Conservation (phyloP, 2,113 vertebrate genomes). For the Gymnogyps californianus region DNA sequence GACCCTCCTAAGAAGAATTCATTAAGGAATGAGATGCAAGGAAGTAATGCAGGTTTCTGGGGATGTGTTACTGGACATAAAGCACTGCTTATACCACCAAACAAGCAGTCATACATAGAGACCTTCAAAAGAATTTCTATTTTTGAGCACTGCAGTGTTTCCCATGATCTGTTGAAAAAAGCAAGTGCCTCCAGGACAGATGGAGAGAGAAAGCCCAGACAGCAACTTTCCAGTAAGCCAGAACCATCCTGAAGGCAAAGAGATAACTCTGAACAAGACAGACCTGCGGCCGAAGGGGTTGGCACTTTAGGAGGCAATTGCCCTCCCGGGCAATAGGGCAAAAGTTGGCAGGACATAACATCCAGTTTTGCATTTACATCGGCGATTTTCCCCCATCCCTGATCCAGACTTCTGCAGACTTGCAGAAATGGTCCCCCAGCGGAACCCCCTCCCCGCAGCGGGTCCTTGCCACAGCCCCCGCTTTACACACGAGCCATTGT, state of each 20-base stretch:
- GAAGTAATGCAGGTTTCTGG: neutral
- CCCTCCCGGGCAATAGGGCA: neutral
- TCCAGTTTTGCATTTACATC: neutral
- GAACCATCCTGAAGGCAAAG: neutral
- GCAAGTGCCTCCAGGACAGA: neutral
- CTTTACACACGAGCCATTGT: neutral
- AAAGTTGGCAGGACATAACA: neutral
- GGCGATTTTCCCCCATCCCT: neutral
- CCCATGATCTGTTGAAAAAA: neutral
- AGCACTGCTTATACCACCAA: neutral
- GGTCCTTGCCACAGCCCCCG: neutral
- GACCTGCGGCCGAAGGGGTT: neutral
- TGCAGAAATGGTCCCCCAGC: neutral
- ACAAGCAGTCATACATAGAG: neutral
- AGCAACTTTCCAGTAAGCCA: neutral
- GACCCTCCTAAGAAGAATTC: neutral
- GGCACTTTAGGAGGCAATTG: neutral
- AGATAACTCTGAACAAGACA: neutral
- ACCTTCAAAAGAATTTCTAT: neutral
- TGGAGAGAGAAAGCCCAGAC: neutral
- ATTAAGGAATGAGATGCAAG: neutral
- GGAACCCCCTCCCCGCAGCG: fast-evolving
- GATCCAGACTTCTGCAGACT: neutral
- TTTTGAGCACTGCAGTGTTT: neutral
- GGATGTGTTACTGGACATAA: neutral